Percentiles rank a stretch among this genome's conserved stretches.
phyloP scores from a whole-genome alignment of 2,888 invertebrate species.

The Acrobasis repandana region DNA sequence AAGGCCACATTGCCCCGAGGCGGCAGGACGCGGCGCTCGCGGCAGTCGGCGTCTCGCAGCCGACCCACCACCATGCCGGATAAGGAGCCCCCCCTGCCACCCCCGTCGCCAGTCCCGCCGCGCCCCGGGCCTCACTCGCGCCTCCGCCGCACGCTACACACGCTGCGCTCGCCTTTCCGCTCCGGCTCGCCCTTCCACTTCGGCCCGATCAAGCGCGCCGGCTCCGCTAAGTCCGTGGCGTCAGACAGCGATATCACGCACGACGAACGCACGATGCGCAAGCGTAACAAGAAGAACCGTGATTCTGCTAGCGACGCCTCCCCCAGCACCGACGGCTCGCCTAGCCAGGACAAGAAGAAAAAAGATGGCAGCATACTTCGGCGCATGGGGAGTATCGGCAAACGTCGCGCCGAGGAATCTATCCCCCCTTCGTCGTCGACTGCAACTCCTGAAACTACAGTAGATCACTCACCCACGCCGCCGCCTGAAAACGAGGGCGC shows the following conservation, averaged over 20 bases:
- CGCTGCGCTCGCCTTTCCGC: constrained; percentile 78
- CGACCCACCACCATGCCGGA: constrained; percentile 64
- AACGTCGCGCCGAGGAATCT: constrained; percentile 56
- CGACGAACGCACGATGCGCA: constrained; percentile 78
- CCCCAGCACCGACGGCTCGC: constrained; percentile 67
- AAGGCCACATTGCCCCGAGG: constrained; percentile 46
- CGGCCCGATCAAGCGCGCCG: constrained; percentile 72
- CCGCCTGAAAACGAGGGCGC: constrained; percentile 22
- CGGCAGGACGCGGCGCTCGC: constrained; percentile 40
- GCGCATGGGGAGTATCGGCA: constrained; percentile 71
- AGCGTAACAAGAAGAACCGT: constrained; percentile 75
- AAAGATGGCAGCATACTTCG: constrained; percentile 62
- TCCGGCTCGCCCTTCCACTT: constrained; percentile 80
- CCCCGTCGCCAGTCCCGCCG: constrained; percentile 49
- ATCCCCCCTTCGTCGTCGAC: constrained; percentile 39
- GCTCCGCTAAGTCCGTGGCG: constrained; percentile 70
- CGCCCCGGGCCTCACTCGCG: constrained; percentile 59
- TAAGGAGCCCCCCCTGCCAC: constrained; percentile 59
- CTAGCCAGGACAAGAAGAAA: constrained; percentile 66
- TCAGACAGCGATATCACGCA: constrained; percentile 77
- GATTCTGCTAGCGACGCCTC: constrained; percentile 61
- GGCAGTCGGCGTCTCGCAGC: constrained; percentile 60
- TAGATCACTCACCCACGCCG: constrained; percentile 9
- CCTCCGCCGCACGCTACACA: constrained; percentile 74
- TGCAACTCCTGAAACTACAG: constrained; percentile 36